Conservation (phyloP, 2,797 vertebrate genomes). For the Naso thynnoides region DNA sequence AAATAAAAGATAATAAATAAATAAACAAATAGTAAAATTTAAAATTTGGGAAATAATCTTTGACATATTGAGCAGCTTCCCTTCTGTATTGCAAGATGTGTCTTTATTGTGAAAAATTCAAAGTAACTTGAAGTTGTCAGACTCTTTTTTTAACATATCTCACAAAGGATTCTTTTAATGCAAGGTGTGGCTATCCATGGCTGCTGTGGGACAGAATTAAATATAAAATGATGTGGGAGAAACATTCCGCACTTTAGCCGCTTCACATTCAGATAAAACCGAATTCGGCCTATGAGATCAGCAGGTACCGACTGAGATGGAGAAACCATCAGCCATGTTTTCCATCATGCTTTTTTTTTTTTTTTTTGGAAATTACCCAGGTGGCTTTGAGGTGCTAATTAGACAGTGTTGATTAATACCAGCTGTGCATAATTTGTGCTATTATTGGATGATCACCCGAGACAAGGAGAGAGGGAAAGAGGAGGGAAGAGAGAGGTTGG, state of each 20-base stretch:
- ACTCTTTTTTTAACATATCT: neutral
- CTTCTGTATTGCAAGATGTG: neutral
- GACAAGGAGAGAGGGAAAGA: conserved; percentile 14
- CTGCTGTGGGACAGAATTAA: conserved; percentile 11
- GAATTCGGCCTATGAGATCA: conserved; percentile 1
- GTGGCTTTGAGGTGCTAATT: conserved; percentile 76
- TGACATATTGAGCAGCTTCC: neutral
- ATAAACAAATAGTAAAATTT: too few relatives aligned
- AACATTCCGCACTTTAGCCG: conserved; percentile 1
- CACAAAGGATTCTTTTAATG: neutral
- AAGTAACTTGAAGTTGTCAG: too few relatives aligned
- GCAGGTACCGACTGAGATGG: conserved; percentile 9
- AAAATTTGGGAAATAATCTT: too few relatives aligned
- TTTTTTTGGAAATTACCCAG: conserved; percentile 61
- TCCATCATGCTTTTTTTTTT: conserved; percentile 10
- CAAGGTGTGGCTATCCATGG: neutral
- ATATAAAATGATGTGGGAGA: conserved; percentile 11
- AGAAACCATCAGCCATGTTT: conserved; percentile 37
- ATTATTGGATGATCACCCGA: conserved; percentile 67
- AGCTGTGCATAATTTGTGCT: conserved; percentile 74
- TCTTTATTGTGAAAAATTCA: neutral
- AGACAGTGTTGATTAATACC: conserved; percentile 76
- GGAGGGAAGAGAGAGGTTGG: neutral
- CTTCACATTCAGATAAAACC: conserved; percentile 14
- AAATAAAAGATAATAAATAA: too few relatives aligned